Conservation (phyloP, 2,888 invertebrate species). For the Oligia latruncula region DNA sequence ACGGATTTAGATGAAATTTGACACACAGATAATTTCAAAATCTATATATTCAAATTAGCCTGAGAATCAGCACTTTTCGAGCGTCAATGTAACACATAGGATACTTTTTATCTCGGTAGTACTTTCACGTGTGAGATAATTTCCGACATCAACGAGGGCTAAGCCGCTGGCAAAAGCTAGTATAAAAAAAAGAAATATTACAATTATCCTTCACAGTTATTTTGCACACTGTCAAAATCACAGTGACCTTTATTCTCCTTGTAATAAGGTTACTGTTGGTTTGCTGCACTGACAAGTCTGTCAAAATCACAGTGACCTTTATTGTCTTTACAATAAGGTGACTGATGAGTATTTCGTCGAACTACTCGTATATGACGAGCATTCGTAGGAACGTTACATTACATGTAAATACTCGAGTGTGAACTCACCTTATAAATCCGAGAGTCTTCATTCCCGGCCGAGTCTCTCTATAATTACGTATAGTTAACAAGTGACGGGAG, state of each 20-base stretch:
- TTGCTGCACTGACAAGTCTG: background rate
- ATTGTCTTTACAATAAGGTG: background rate
- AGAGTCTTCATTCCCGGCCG: background rate
- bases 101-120: too few species aligned
- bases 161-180: too few species aligned
- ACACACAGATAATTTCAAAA: too few species aligned
- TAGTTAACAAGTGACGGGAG: slow-evolving; percentile 43
- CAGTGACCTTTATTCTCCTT: background rate
- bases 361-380: background rate
- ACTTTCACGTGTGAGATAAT: too few species aligned
- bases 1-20: too few species aligned
- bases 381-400: background rate
- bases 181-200: background rate
- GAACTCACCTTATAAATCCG: slow-evolving; percentile 16
- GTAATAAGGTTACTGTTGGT: background rate
- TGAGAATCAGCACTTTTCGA: too few species aligned
- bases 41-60: too few species aligned
- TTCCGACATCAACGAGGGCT: too few species aligned
- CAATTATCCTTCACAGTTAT: background rate
- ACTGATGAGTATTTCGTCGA: background rate
- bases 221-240: background rate
- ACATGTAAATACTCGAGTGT: slow-evolving; percentile 8
- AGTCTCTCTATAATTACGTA: slow-evolving; percentile 50
- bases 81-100: too few species aligned
- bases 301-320: background rate